Evolutionary conservation across 1,140 invertebrate genomes (phyloP), one percentile per base, ranked within the genome.

Genomic region (Liolophura sinensis): DNA sequence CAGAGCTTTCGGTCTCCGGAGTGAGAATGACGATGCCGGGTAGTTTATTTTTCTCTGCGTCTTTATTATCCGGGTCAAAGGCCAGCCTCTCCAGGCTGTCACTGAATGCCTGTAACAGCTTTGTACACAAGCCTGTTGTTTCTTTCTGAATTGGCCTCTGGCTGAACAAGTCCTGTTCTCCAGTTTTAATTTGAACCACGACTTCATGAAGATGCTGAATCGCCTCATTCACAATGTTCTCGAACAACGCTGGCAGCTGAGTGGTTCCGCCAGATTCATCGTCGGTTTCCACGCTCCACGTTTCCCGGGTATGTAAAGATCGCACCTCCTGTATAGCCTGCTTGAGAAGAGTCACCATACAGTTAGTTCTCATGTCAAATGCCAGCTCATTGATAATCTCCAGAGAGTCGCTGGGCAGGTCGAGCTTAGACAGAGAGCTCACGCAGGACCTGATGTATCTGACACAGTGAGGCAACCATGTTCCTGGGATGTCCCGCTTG

Each of bases 171-270:
- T 55, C 87, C 80, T 86, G 93, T 91, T 86, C 94, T 85, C 68
- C 89, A 82, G 73, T 90, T 89, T 73, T 90, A 86, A 82, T 82
- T 66, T 89, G 87, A 24, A 95, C 86, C 61, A 94, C 92, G 66
- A 94, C 92, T 79, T 96, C 93, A 78, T 94, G 91, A 31, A 95
- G 91, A 49, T 93, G 88, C 69, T 93, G 92, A 6, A 96, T 85
- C 1, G 93, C 91, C 73, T 96, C 93, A 72, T 90, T 88, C 7
- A 97, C 87, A 73, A 93, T 89, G 67, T 90, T 88, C 82, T 97
- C 93, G 79, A 96, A 92, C 16, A 92, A 80, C 15, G 90, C 88
- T n/a, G 95, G 95, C 91, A 96, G 85, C 80, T 92, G 89, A 14
- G 94, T 95, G 49, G 93, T 90, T 46, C 92, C 92, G 25, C 91